phyloP scores from a whole-genome alignment of 2,113 vertebrate genomes.

The Nibea albiflora region DNA sequence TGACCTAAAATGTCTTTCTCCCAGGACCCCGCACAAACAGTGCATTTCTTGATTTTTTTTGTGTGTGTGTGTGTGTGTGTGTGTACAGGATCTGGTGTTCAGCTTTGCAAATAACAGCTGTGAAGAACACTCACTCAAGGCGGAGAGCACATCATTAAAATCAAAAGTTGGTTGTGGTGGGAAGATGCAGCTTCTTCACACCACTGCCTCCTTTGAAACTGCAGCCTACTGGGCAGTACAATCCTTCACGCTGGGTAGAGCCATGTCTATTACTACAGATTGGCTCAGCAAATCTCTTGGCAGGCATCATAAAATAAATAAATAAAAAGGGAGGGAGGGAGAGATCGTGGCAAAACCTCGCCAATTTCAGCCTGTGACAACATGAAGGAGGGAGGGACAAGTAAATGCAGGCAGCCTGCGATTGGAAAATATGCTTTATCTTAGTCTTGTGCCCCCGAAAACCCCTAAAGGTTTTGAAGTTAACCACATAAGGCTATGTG shows the following conservation, averaged over 20 bases:
- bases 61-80: too few species aligned
- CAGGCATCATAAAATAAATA: constrained; percentile 46
- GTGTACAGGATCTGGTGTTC: constrained; percentile 39
- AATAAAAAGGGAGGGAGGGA: neutral
- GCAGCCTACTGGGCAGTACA: constrained; percentile 54
- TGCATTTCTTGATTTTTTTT: constrained; percentile 35
- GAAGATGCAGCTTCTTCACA: constrained; percentile 55
- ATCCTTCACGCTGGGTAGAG: constrained; percentile 60
- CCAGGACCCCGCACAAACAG: constrained; percentile 3
- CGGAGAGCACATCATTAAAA: constrained; percentile 72
- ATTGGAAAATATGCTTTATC: constrained; percentile 60
- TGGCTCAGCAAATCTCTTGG: constrained; percentile 59
- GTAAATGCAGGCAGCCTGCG: constrained; percentile 49
- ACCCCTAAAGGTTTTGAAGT: constrained; percentile 53
- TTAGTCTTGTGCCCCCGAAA: constrained; percentile 24
- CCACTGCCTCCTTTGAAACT: constrained; percentile 61
- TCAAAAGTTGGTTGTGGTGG: constrained; percentile 35
- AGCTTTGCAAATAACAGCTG: constrained; percentile 51
- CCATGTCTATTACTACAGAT: constrained; percentile 61
- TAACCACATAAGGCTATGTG: constrained; percentile 36
- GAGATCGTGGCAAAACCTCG: constrained; percentile 58
- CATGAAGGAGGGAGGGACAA: constrained; percentile 51
- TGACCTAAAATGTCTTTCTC: neutral
- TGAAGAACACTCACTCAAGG: constrained; percentile 34
- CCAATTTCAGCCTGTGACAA: constrained; percentile 62